phyloP scores from a whole-genome alignment of 1,140 invertebrate genomes.

The Bombus impatiens region DNA sequence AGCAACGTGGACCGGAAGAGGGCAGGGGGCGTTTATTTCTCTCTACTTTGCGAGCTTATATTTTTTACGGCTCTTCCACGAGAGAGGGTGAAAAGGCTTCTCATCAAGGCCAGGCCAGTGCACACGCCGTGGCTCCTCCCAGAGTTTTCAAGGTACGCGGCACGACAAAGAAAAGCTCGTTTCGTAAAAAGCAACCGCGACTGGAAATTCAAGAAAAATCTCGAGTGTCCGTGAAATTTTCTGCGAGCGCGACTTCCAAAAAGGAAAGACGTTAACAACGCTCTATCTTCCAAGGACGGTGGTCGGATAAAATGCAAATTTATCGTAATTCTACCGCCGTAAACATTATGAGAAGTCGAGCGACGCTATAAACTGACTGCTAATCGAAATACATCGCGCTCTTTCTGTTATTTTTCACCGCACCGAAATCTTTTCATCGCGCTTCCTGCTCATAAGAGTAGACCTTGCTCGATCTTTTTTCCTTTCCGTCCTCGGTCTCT shows the following conservation, averaged over 20 bases:
- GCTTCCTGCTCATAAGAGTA: no score
- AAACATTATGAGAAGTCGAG: background rate
- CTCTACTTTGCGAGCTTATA: slow-evolving; percentile 26
- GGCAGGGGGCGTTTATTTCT: slow-evolving; percentile 11
- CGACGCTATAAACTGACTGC: background rate
- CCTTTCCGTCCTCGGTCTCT: background rate
- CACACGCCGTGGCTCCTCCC: background rate
- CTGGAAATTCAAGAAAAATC: slow-evolving; percentile 42
- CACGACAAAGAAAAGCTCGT: slow-evolving; percentile 51
- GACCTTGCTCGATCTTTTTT: no score
- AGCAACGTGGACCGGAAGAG: no score
- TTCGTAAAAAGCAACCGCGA: slow-evolving; percentile 35
- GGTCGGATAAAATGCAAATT: slow-evolving; percentile 17
- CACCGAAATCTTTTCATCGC: background rate
- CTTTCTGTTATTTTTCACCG: background rate
- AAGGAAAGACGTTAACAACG: slow-evolving; percentile 11
- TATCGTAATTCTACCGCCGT: background rate
- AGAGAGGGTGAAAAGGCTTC: slow-evolving; percentile 22
- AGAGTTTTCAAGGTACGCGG: slow-evolving; percentile 35
- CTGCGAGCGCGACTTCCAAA: slow-evolving; percentile 33
- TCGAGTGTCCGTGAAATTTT: slow-evolving; percentile 54
- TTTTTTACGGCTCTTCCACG: slow-evolving; percentile 42
- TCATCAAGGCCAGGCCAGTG: slow-evolving; percentile 40
- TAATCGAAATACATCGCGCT: no score
- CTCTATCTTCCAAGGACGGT: background rate